Conservation (phyloP, 2,113 vertebrate genomes). For the Marcusenius ussheri region DNA sequence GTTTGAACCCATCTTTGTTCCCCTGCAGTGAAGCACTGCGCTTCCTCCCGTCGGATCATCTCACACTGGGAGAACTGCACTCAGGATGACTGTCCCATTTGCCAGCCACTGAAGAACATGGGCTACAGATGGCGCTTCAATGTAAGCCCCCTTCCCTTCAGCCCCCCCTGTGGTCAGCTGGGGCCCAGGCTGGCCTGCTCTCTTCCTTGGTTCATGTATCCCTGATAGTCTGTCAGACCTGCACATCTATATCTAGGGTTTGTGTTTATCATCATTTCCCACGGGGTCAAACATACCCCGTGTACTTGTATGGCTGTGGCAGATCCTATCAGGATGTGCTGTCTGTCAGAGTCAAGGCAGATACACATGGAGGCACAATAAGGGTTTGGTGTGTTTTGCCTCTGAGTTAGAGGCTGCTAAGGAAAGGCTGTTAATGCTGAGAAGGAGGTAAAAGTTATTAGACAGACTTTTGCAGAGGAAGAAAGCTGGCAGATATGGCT, state of each 20-base stretch:
- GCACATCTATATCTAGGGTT: not conserved
- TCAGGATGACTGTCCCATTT: no score
- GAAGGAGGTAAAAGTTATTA: no score
- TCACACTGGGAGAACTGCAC: constrained; percentile 34
- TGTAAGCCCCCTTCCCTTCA: no score
- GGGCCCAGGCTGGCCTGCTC: not conserved
- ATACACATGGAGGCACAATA: not conserved
- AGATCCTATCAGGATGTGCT: not conserved
- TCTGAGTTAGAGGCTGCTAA: not conserved
- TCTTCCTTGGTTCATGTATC: not conserved
- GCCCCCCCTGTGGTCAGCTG: not conserved
- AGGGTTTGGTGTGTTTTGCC: not conserved
- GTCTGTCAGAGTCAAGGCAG: not conserved
- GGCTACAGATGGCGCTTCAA: constrained; percentile 32
- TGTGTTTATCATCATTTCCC: not conserved
- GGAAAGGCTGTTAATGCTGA: not conserved
- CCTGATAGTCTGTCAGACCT: not conserved
- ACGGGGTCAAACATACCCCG: not conserved
- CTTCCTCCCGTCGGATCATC: constrained; percentile 78
- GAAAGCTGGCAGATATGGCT: no score
- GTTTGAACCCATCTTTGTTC: no score
- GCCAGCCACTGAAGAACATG: no score
- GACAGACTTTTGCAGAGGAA: no score
- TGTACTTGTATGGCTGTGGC: not conserved
- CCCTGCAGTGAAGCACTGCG: constrained; percentile 42